Base-by-base conservation (phyloP, 2,888 invertebrate species). In the Mesochorus sp. region DNA sequence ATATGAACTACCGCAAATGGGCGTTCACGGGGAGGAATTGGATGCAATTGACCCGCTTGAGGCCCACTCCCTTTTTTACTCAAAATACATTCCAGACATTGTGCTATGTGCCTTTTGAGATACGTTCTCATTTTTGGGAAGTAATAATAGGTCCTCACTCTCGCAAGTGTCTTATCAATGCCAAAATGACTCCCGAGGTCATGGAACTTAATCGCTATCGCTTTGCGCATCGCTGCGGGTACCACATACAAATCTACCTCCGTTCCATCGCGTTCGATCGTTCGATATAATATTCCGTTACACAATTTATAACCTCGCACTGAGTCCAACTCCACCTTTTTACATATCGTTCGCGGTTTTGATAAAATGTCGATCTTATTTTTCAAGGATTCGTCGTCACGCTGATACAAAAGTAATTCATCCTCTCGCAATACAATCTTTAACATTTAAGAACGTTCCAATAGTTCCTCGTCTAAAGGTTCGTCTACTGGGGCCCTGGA, bases 1-100 rank as follows among this genome's bases (percentile, higher is more conserved):
- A 81, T 12, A 39, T 82, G 80, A 0, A 83, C 62, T 3, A 74
- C 37, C 0, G 34, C 74, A 39, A 83, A 83, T 21, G n/a, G n/a
- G n/a, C n/a, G n/a, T n/a, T n/a, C 19, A n/a, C 78, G 81, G 1
- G 71, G 77, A 0, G 75, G 71, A 6, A 82, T 79, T 12, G 83
- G 81, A 44, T 83, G 76, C 10, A 84, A 51, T 10, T 59, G 31
- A 19, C 82, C 80, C 2, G 75, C 76, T 72, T 49, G 67, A 8
- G 62, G 62, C 10, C 83, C 82, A 2, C 31, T 24, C 10, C 5
- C 19, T 3, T 19, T 55, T 21, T 67, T 67, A 3, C 55, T 67
- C 42, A 78, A 12, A 1, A 80, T 62, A 59, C 83, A 84, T 49
- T 82, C 76, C 3, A 82, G n/a, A 57, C 83, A 84, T 10, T 44